Percentiles rank a stretch among this genome's conserved stretches.
phyloP scores from a whole-genome alignment of 1,140 invertebrate species.

The Aphis gossypii region DNA sequence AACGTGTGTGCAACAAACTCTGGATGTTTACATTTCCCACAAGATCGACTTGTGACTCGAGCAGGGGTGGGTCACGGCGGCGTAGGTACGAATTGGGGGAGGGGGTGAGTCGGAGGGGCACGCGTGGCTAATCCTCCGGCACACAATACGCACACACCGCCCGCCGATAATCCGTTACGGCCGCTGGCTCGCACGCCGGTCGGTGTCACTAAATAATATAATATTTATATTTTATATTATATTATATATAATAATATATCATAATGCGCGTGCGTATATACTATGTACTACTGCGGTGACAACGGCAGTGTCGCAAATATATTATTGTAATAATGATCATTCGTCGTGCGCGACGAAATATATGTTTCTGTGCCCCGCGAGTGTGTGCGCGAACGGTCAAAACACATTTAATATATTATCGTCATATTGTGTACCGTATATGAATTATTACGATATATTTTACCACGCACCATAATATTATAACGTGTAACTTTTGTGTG shows the following conservation, averaged over 20 bases:
- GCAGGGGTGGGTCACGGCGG: not conserved
- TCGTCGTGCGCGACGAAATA: not conserved
- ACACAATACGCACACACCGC: not conserved
- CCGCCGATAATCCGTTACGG: conserved; percentile 54
- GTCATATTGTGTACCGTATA: not conserved
- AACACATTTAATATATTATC: conserved; percentile 23
- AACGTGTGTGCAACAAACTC: not conserved
- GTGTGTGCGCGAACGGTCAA: conserved; percentile 20
- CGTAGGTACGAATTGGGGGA: not conserved
- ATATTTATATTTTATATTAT: not conserved
- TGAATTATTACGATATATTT: not conserved
- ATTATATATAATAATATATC: not conserved
- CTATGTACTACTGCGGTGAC: not conserved
- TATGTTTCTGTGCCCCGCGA: too few relatives aligned
- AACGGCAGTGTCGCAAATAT: not conserved
- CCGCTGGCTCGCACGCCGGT: conserved; percentile 22
- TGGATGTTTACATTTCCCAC: conserved; percentile 56
- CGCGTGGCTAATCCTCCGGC: conserved; percentile 46
- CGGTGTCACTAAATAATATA: not conserved
- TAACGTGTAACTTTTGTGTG: not conserved
- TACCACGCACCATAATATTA: not conserved
- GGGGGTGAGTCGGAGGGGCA: not conserved
- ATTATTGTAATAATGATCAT: not conserved
- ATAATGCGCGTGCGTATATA: too few relatives aligned
- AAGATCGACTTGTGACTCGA: conserved; percentile 12